phyloP scores from a whole-genome alignment of 1,140 invertebrate genomes.

The Andrena cerasifolii region DNA sequence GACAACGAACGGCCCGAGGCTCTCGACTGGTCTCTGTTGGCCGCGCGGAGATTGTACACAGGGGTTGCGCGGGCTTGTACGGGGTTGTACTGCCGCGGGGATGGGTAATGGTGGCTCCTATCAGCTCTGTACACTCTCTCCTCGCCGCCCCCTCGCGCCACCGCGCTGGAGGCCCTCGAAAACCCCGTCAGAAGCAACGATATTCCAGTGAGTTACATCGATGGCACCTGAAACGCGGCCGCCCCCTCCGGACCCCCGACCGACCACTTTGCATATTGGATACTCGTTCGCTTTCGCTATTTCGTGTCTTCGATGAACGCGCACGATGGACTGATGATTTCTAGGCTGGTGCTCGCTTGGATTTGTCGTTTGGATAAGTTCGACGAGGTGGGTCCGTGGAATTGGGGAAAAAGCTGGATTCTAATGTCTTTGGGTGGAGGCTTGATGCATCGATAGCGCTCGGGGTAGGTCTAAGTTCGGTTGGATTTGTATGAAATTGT shows the following conservation, averaged over 20 bases:
- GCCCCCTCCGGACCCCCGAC: background rate
- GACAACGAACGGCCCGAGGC: conserved; percentile 41
- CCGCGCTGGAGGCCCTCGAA: conserved; percentile 1
- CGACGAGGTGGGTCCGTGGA: too few relatives aligned
- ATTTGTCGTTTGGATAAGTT: background rate
- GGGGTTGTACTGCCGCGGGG: conserved; percentile 24
- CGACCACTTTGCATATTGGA: conserved; percentile 62
- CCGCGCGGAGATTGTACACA: conserved; percentile 59
- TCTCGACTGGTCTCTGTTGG: conserved; percentile 29
- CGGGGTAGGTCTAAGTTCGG: too few relatives aligned
- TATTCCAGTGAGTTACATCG: conserved; percentile 55
- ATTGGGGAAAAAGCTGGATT: too few relatives aligned
- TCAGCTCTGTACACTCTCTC: conserved; percentile 65
- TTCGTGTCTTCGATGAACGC: conserved; percentile 34
- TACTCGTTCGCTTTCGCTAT: conserved; percentile 31
- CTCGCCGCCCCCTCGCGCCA: background rate
- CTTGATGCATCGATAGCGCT: too few relatives aligned
- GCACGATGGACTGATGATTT: too few relatives aligned
- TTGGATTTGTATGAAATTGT: too few relatives aligned
- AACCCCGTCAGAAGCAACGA: conserved; percentile 51
- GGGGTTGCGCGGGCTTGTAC: conserved; percentile 30
- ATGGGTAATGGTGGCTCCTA: conserved; percentile 67
- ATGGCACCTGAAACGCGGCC: conserved; percentile 40
- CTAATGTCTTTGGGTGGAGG: too few relatives aligned
- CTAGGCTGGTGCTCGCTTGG: background rate